phyloP scores from a whole-genome alignment of 37 sponge, comb jelly and placozoan genomes.

The Eunapius fragilis region DNA sequence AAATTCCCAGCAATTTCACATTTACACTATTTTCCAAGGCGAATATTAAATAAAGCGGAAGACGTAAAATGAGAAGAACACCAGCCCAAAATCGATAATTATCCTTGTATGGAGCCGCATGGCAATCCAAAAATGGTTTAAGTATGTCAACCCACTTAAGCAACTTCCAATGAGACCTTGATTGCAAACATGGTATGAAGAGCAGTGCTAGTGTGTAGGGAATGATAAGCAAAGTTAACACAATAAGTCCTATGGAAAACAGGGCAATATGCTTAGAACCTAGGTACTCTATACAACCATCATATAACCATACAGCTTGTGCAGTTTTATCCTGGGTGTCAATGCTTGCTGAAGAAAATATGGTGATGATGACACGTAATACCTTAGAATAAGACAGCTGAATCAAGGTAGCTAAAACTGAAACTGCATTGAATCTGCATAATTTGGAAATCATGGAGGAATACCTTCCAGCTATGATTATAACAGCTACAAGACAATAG shows the following conservation, averaged over 20 bases:
- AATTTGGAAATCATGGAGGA: not conserved
- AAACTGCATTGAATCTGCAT: not conserved
- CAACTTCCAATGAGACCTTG: not conserved
- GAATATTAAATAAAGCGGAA: constrained; percentile 3
- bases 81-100: constrained; percentile 35
- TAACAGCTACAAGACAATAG: not conserved
- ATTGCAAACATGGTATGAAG: constrained; percentile 22
- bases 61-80: not conserved
- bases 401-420: constrained; percentile 4
- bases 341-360: not conserved
- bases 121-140: constrained; percentile 23
- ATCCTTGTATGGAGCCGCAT: constrained; percentile 30
- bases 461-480: not conserved
- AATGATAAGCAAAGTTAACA: not conserved
- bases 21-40: not conserved
- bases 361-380: not conserved
- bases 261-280: too few relatives aligned
- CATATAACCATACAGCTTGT: constrained; percentile 8
- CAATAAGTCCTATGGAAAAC: constrained; percentile 2
- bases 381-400: constrained; percentile 3
- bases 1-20: too few relatives aligned
- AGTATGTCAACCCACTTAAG: constrained; percentile 3
- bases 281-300: constrained; percentile 1
- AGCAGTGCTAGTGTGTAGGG: constrained; percentile 3
- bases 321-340: not conserved